Percentiles rank a stretch among this genome's conserved stretches.
These are phyloP conservation scores for Papilio polyxenes DNA, from an alignment of 1,140 invertebrate genomes.

Conservation along the genomic window DNA sequence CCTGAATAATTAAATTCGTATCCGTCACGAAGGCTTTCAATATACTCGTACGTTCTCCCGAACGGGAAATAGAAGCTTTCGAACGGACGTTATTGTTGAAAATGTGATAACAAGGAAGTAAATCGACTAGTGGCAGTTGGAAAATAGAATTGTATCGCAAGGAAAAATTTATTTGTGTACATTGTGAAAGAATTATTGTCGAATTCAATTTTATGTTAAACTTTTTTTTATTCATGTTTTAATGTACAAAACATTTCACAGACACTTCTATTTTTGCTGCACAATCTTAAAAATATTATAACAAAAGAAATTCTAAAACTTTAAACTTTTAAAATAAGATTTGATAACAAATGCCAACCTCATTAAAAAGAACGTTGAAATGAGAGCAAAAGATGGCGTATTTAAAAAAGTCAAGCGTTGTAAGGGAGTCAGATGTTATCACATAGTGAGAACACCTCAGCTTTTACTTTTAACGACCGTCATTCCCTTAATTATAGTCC, in stretches of 20 bases:
- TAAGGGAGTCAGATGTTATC: neutral
- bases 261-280: neutral
- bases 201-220: neutral
- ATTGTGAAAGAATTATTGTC: neutral
- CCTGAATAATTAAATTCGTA: constrained; percentile 35
- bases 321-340: neutral
- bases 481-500: constrained; percentile 1
- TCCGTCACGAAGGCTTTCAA: constrained; percentile 1
- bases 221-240: no score
- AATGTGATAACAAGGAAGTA: constrained; percentile 13
- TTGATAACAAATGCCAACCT: neutral
- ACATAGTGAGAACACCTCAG: neutral
- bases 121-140: neutral
- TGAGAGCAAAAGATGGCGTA: neutral
- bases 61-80: constrained; percentile 26
- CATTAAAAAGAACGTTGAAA: neutral
- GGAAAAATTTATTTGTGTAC: neutral
- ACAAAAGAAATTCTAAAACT: neutral
- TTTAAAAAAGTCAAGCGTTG: neutral
- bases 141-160: neutral
- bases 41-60: neutral
- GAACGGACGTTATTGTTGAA: neutral
- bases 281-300: neutral
- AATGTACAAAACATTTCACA: no score
- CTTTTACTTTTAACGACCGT: constrained; percentile 4